Conservation (phyloP, 2,113 vertebrate genomes). For the Clarias batrachus region DNA sequence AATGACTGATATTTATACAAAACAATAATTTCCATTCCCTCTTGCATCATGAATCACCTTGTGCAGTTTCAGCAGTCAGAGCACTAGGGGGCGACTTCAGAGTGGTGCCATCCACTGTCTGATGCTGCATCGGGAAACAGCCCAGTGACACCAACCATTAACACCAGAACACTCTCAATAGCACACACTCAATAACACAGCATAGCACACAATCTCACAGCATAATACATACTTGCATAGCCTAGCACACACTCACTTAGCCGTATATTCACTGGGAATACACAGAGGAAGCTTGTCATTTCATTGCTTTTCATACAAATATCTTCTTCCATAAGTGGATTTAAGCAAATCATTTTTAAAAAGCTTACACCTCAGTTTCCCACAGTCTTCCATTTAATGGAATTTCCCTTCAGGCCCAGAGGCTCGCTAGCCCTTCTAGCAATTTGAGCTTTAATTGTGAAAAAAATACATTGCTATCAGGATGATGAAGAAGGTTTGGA, state of each 20-base stretch:
- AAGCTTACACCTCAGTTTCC: neutral
- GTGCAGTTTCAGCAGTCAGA: constrained; percentile 68
- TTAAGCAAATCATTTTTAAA: neutral
- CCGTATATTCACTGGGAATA: neutral
- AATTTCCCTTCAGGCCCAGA: neutral
- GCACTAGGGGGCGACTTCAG: constrained; percentile 76
- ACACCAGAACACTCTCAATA: constrained; percentile 31
- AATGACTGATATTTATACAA: neutral
- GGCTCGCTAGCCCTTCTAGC: neutral
- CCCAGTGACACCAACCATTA: constrained; percentile 51
- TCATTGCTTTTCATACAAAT: neutral
- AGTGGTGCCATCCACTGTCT: constrained; percentile 62
- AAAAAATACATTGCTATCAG: neutral
- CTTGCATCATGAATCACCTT: constrained; percentile 65
- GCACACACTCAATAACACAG: neutral
- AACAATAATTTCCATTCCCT: constrained; percentile 10
- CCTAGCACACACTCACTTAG: constrained; percentile 14
- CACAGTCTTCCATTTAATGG: neutral
- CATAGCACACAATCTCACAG: constrained; percentile 3
- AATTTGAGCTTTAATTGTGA: neutral
- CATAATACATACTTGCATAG: neutral
- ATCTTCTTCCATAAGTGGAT: neutral
- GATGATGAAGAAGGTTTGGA: neutral
- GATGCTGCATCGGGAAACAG: constrained; percentile 68
- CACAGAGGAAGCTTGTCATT: neutral